These are phyloP conservation scores for Andrena bucephala DNA, from an alignment of 2,888 invertebrate genomes.

Conservation along the genomic window DNA sequence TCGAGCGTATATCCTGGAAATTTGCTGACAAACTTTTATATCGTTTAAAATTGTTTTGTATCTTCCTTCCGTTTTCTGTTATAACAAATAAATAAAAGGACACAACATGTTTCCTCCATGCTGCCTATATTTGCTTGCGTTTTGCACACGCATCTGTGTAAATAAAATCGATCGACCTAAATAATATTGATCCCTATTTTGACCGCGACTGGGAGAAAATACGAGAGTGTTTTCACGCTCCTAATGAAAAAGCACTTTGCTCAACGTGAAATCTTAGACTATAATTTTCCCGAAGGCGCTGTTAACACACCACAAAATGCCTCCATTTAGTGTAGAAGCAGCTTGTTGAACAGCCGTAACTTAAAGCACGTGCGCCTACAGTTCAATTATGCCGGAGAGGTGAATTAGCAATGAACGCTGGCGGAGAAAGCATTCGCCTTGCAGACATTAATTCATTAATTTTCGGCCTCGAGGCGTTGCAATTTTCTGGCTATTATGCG, in stretches of 20 bases:
- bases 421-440: neutral
- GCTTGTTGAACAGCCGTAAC: slow-evolving; percentile 23
- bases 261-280: neutral
- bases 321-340: slow-evolving; percentile 17
- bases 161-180: neutral
- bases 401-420: slow-evolving; percentile 11
- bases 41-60: neutral
- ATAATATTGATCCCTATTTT: neutral
- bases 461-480: neutral
- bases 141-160: neutral
- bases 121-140: neutral
- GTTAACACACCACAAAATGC: slow-evolving; percentile 25
- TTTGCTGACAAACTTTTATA: neutral
- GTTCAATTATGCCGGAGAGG: slow-evolving; percentile 20
- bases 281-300: slow-evolving; percentile 11
- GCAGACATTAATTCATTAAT: slow-evolving; percentile 8
- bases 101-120: neutral
- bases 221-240: neutral
- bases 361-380: slow-evolving; percentile 14
- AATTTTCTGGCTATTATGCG: neutral
- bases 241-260: slow-evolving; percentile 2
- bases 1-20: neutral
- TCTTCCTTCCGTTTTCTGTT: neutral
- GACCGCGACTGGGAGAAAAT: neutral
- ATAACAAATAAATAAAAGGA: neutral